Evolutionary conservation across 2,113 vertebrate genomes (phyloP).

Genomic region (Dromas ardeola): DNA sequence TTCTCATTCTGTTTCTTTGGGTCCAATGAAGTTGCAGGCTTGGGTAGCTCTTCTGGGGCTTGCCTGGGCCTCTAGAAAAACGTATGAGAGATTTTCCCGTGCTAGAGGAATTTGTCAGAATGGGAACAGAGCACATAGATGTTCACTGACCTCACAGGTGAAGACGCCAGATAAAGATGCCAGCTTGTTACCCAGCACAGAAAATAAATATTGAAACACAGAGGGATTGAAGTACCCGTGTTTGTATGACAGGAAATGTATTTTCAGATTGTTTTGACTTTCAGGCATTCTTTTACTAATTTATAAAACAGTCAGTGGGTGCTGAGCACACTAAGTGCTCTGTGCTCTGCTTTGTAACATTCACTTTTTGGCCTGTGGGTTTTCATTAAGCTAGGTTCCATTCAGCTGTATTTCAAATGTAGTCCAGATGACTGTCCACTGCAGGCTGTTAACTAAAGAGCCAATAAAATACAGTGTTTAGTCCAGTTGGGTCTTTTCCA

Average conservation of each 20-base stretch:
- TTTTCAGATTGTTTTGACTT: neutral
- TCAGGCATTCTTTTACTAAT: neutral
- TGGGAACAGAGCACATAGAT: neutral
- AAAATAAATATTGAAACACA: neutral
- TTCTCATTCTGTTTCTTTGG: neutral
- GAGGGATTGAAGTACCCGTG: neutral
- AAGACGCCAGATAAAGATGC: neutral
- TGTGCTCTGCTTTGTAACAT: neutral
- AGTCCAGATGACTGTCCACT: constrained; percentile 13
- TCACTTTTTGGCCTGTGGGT: neutral
- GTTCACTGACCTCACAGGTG: neutral
- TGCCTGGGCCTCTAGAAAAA: neutral
- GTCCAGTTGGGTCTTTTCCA: neutral
- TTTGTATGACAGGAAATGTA: neutral
- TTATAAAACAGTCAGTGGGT: neutral
- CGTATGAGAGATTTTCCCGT: neutral
- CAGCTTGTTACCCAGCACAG: neutral
- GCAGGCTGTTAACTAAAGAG: constrained; percentile 1
- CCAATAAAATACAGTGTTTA: neutral
- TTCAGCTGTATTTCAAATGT: neutral
- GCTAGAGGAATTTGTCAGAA: neutral
- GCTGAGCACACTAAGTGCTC: neutral
- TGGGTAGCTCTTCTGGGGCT: neutral
- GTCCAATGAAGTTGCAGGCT: neutral
- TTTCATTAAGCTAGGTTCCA: neutral